Conservation (phyloP, 2,797 vertebrate genomes). For the Notamacropus eugenii region DNA sequence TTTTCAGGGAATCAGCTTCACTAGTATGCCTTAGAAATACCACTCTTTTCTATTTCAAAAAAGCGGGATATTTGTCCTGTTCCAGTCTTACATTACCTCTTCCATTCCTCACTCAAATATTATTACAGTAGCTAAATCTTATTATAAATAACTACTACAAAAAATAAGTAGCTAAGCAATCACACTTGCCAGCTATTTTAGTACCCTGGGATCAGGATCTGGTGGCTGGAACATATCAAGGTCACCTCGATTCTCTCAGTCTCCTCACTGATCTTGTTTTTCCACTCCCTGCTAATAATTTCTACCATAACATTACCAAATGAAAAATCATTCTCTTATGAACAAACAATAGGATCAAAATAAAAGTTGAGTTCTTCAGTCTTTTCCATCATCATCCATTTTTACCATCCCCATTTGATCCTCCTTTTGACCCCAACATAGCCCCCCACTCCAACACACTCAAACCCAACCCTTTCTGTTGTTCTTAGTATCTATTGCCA, state of each 20-base stretch:
- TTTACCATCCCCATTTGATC: not conserved
- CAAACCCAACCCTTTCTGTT: not conserved
- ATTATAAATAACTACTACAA: not conserved
- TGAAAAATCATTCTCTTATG: not conserved
- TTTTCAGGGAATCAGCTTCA: not conserved
- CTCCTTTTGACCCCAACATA: not conserved
- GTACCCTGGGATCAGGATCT: not conserved
- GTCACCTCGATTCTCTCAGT: not conserved
- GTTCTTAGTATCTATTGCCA: not conserved
- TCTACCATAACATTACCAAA: not conserved
- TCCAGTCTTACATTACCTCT: not conserved
- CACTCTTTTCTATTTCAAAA: not conserved
- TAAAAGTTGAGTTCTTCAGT: not conserved
- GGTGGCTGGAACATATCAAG: not conserved
- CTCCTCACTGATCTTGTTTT: not conserved
- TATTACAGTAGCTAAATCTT: not conserved
- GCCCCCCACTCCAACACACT: not conserved
- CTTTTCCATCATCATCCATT: not conserved
- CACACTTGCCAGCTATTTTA: not conserved
- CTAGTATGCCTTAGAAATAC: not conserved
- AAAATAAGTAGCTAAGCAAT: not conserved
- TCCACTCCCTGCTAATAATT: not conserved
- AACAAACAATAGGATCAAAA: not conserved
- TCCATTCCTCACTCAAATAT: not conserved
- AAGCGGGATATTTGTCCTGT: not conserved